Evolutionary conservation across 2,797 vertebrate species (phyloP), one percentile per base, ranked within the genome.

Genomic region (Pangasius djambal): DNA sequence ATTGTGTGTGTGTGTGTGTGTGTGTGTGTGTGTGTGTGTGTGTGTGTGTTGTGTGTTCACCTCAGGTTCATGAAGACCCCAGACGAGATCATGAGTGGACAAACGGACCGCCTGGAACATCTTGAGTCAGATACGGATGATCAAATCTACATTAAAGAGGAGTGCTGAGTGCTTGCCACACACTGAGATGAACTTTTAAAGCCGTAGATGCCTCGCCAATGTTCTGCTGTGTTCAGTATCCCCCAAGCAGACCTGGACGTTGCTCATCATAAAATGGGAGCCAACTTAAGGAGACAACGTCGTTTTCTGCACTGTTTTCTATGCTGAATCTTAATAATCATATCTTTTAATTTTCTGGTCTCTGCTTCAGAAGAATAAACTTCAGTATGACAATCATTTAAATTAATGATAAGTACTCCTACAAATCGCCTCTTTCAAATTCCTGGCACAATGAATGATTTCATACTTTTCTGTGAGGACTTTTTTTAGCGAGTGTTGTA

Each of bases 21-120:
- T 69, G 0, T 55, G 18, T n/a, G 0, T 63, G 0, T 69, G 0
- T 55, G 18, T n/a, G 0, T 63, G 0, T 69, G 0, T 55, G 18
- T n/a, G 0, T 69, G 0, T 52, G 18, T n/a, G 0, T 50, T 65
- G 9, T 59, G 7, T 77, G 12, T 82, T 55, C 16, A 10, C 83
- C 5, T 15, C 93, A 99, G 98, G 96, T 99, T 99, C 93, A 99
- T 99, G 98, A 99, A 99, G 94, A 99, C 98, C 48, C 98, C 98
- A 0, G 98, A 99, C 0, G 98, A 99, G 96, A 99, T 99, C 65
- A 98, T 99, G 97, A 99, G 97, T 55, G 98, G 98, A 72, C 97
- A 98, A 94, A 98, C 98, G 12, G 98, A 99, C 91, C 96, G 98
- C 63, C 95, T 99, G 28, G 98, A 99, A 92, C 97, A 98, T 94